Evolutionary conservation across 2,113 vertebrate species (phyloP).

Genomic region (Rhinoderma darwinii): DNA sequence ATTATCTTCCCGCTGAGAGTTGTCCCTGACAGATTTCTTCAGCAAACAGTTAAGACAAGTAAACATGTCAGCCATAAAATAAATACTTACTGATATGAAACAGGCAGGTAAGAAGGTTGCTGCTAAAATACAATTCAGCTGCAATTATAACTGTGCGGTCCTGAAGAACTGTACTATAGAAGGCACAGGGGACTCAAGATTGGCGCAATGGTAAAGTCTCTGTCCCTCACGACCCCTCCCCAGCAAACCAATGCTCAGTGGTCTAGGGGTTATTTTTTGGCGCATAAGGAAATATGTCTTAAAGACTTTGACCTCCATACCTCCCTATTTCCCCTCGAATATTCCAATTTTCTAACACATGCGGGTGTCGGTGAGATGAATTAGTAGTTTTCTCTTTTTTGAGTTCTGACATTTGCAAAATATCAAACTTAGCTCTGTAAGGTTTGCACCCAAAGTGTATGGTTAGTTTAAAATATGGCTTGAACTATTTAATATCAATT

Average conservation of each 20-base stretch:
- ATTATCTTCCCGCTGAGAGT: constrained; percentile 54
- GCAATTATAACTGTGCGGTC: constrained; percentile 71
- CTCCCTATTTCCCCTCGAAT: no score
- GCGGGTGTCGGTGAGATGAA: no score
- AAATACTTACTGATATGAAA: constrained; percentile 71
- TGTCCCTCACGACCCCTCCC: no score
- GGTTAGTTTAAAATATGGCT: no score
- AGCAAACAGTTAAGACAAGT: constrained; percentile 72
- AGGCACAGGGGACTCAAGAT: background rate
- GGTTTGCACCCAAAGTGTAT: no score
- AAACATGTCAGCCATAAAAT: constrained; percentile 75
- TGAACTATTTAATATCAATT: no score
- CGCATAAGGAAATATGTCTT: background rate
- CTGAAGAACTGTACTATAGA: constrained; percentile 53
- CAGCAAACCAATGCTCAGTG: background rate
- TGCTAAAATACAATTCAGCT: constrained; percentile 59
- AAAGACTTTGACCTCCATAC: background rate
- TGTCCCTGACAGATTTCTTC: constrained; percentile 70
- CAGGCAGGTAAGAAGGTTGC: constrained; percentile 64
- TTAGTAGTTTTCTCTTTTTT: no score
- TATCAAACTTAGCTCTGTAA: no score
- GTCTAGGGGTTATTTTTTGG: background rate
- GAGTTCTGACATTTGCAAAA: no score
- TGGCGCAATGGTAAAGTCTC: no score
- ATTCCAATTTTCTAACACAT: no score